Evolutionary conservation across 2,113 vertebrate genomes (phyloP), one percentile per base, ranked within the genome.

Genomic region (Podarcis raffonei): DNA sequence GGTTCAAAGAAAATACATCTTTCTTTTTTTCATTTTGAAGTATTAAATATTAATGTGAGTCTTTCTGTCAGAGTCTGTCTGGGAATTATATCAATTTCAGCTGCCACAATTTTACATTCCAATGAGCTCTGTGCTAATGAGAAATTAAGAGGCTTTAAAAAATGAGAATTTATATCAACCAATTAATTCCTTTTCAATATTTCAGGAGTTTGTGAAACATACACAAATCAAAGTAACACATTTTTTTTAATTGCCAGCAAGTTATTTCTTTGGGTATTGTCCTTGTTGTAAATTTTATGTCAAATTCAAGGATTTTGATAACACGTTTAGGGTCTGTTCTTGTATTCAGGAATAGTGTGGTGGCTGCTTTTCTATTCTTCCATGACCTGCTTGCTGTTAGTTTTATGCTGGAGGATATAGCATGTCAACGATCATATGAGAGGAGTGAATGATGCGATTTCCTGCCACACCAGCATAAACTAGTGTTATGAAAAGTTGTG

Each of bases 71-170:
- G 7, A 11, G 0, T 84, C 5, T 65, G 77, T 20, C 5, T 87
- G 59, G 37, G 42, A 91, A 78, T 8, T 57, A 11, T 62, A 6
- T 74, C 57, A 20, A 22, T 0, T 1, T 25, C 53, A 76, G 37
- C n/a, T 84, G 2, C 27, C 15, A 1, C 13, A 78, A n/a, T 23
- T 5, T 18, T 83, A 37, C 35, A 81, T 25, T 35, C 42, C 37
- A 22, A 48, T 30, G 16, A 66, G 35, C 0, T 57, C n/a, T 0
- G 23, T 76, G 2, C 0, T 68, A 3, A 13, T 3, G 0, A 0
- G 1, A 86, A 68, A 23, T 62, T 76, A 82, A 20, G 11, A 15
- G 3, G 12, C 3, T 32, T 66, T 39, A 6, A 13, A 82, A 65
- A 23, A 22, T 23, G 32, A 37, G 22, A 5, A 66, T 82, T 82